A percentile compares a stretch with the other conserved stretches of the same genome.
phyloP scores from a whole-genome alignment of 2,113 vertebrate genomes.

The Leiothrix lutea region DNA sequence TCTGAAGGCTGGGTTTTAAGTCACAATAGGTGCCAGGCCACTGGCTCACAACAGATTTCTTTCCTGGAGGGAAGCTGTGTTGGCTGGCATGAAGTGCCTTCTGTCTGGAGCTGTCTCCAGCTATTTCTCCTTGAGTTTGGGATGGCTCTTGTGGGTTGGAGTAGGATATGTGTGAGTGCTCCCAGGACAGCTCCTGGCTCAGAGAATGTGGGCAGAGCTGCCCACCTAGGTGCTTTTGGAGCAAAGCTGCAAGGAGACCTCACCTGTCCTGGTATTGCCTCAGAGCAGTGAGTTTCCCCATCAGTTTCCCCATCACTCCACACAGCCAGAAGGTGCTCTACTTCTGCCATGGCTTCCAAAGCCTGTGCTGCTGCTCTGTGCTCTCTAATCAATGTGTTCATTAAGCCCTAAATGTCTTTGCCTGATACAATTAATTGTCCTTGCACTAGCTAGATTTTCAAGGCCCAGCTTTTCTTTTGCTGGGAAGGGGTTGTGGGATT shows the following conservation, averaged over 20 bases:
- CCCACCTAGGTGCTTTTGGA: neutral
- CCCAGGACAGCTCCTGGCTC: neutral
- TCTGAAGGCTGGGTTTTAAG: neutral
- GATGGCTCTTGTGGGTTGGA: neutral
- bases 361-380: neutral
- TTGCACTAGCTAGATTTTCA: neutral
- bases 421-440: neutral
- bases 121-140: neutral
- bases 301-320: neutral
- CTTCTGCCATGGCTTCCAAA: neutral
- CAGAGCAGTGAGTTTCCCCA: neutral
- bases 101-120: neutral
- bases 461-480: neutral
- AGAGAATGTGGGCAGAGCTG: neutral
- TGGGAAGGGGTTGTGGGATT: neutral
- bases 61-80: neutral
- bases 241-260: neutral
- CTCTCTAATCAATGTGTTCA: neutral
- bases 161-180: neutral
- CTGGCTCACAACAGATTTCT: neutral
- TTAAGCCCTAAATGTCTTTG: neutral
- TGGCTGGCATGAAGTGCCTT: fast-evolving
- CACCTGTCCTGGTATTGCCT: neutral
- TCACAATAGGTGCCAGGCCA: neutral
- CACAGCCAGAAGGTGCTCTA: neutral